Conservation (phyloP, 2,888 invertebrate species). For the Pemphredon lugubris region DNA sequence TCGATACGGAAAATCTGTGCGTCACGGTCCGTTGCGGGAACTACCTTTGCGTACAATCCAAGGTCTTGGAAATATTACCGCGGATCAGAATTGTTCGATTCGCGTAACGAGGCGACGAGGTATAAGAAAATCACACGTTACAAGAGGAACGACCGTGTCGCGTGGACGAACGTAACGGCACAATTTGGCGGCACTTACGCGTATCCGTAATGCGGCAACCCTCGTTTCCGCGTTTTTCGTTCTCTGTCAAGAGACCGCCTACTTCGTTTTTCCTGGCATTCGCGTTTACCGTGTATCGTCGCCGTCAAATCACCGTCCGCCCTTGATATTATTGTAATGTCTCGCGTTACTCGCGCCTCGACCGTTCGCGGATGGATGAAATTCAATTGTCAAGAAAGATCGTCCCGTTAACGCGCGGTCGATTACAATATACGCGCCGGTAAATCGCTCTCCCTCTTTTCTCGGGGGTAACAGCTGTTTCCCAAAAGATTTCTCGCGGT, state of each 20-base stretch:
- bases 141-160: constrained; percentile 59
- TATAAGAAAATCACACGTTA: constrained; percentile 62
- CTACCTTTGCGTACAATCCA: background rate
- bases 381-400: too few species aligned
- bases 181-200: constrained; percentile 55
- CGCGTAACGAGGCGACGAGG: constrained; percentile 44
- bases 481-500: constrained; percentile 16
- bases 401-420: too few species aligned
- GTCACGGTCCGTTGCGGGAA: background rate
- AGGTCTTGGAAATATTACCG: constrained; percentile 10
- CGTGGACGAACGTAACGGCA: constrained; percentile 52
- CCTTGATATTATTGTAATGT: too few species aligned
- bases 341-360: too few species aligned
- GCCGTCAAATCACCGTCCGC: too few species aligned
- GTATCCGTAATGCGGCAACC: constrained; percentile 35
- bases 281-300: too few species aligned
- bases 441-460: background rate
- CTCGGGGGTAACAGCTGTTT: constrained; percentile 2
- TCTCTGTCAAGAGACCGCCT: constrained; percentile 1
- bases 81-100: constrained; percentile 27
- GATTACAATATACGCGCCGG: too few species aligned
- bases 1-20: background rate
- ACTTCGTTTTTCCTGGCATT: too few species aligned
- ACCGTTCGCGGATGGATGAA: too few species aligned
- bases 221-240: constrained; percentile 13